A percentile compares a stretch with the other conserved stretches of the same genome.
These are phyloP conservation scores for Lytechinus pictus DNA, from an alignment of 35 echinoderm and acorn worm genomes.

Conservation along the genomic window DNA sequence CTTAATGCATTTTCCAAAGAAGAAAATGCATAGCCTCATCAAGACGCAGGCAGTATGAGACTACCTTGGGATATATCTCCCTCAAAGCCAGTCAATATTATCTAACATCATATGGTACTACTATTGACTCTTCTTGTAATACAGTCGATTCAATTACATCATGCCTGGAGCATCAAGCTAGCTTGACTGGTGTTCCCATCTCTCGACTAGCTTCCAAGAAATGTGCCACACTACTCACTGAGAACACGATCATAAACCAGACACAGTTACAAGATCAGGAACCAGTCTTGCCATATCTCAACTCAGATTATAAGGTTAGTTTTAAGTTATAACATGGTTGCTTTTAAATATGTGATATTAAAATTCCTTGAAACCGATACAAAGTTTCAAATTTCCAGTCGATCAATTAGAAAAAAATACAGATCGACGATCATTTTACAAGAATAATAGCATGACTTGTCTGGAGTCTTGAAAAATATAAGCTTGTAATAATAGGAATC, in stretches of 20 bases:
- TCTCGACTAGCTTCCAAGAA: slow-evolving; percentile 12
- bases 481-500: too few species aligned
- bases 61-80: too few species aligned
- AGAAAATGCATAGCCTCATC: too few species aligned
- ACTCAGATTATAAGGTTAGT: not conserved
- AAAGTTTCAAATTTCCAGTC: too few species aligned
- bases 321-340: not conserved
- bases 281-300: not conserved
- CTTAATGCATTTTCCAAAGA: too few species aligned
- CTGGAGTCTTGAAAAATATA: too few species aligned
- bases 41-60: too few species aligned
- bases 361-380: not conserved
- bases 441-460: too few species aligned
- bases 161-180: slow-evolving; percentile 11
- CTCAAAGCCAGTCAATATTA: too few species aligned
- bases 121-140: not conserved
- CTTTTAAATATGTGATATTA: too few species aligned
- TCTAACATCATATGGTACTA: not conserved
- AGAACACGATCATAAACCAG: not conserved
- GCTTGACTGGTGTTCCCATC: not conserved
- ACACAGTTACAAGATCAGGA: not conserved
- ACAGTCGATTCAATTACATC: not conserved
- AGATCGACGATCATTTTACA: too few species aligned
- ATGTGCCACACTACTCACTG: not conserved
- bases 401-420: too few species aligned